These are phyloP conservation scores for Zaprionus ornatus DNA, from an alignment of 1,140 invertebrate genomes.

Conservation along the genomic window DNA sequence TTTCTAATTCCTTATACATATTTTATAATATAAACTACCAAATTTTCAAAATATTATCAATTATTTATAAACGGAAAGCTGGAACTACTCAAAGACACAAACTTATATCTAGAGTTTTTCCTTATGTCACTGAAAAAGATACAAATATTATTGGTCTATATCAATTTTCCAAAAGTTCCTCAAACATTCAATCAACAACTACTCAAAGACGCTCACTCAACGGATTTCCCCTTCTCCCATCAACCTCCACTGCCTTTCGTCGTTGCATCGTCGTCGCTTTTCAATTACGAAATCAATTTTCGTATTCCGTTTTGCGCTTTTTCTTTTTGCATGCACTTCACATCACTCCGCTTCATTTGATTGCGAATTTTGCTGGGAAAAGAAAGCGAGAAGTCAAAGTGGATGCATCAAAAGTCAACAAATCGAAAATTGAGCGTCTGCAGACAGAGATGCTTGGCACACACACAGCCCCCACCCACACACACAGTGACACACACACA, in stretches of 20 bases:
- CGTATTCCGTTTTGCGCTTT: slow-evolving; percentile 5
- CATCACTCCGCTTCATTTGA: neutral
- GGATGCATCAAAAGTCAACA: slow-evolving; percentile 64
- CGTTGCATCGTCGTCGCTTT: neutral
- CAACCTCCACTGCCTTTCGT: neutral
- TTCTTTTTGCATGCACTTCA: slow-evolving; percentile 12
- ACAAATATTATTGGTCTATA: no score
- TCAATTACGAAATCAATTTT: slow-evolving; percentile 30
- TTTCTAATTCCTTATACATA: no score
- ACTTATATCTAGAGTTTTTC: no score
- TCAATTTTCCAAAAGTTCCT: no score
- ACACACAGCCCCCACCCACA: slow-evolving; percentile 24
- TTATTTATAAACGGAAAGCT: no score
- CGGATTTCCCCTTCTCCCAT: neutral
- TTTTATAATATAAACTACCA: no score
- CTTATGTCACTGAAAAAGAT: no score
- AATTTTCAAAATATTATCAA: no score
- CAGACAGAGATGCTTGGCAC: slow-evolving; percentile 39
- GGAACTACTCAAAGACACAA: no score
- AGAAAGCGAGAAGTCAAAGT: slow-evolving; percentile 40
- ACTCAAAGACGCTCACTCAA: neutral
- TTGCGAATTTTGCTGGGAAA: slow-evolving; percentile 12
- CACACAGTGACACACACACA: slow-evolving; percentile 23
- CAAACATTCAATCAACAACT: neutral
- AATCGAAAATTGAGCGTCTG: slow-evolving; percentile 74